These are phyloP conservation scores for Cyprinella venusta DNA, from an alignment of 2,797 vertebrate species.

Conservation along the genomic window DNA sequence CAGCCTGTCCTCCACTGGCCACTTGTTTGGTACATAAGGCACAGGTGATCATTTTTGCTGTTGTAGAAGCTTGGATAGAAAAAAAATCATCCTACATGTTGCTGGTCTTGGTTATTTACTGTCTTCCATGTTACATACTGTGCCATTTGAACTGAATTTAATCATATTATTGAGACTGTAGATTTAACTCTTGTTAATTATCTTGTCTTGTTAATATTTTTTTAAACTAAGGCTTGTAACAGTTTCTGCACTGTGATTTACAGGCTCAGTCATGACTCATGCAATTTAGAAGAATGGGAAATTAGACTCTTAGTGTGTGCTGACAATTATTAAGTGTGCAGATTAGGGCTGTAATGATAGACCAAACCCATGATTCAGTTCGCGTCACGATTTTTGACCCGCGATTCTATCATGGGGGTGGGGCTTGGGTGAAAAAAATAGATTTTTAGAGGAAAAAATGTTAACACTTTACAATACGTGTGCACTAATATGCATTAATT, in stretches of 20 bases:
- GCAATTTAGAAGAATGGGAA: background rate
- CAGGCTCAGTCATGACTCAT: background rate
- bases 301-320: background rate
- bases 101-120: background rate
- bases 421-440: no score
- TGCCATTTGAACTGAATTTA: background rate
- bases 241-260: background rate
- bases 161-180: background rate
- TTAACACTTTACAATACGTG: no score
- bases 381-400: no score
- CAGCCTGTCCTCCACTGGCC: background rate
- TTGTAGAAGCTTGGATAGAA: background rate
- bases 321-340: background rate
- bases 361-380: no score
- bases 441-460: no score
- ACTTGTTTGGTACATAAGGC: background rate
- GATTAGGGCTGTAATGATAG: no score
- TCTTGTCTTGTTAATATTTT: background rate
- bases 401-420: no score
- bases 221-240: background rate
- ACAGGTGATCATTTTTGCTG: background rate
- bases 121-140: background rate
- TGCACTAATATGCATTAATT: no score
- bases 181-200: background rate
- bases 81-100: no score